phyloP scores from a whole-genome alignment of 2,797 vertebrate genomes.

The Acanthurus tractus region DNA sequence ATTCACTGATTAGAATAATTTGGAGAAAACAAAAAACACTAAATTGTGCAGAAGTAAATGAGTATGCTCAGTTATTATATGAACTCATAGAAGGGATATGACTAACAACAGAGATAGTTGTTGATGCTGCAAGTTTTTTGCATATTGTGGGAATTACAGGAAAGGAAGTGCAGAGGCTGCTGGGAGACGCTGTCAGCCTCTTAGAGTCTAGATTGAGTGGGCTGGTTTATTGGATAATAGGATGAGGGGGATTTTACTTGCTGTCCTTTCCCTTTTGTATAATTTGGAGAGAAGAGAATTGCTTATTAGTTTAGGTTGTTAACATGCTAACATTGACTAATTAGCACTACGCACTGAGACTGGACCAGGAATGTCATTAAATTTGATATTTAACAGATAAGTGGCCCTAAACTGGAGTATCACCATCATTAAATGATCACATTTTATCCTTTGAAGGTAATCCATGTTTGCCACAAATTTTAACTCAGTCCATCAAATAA shows the following conservation, averaged over 20 bases:
- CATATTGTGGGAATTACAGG: no score
- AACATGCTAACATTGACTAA: background rate
- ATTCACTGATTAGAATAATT: constrained; percentile 1
- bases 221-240: no score
- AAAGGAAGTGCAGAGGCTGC: no score
- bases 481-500: background rate
- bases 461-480: background rate
- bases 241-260: no score
- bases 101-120: no score
- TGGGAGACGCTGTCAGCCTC: background rate
- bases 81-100: background rate
- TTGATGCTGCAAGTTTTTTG: no score
- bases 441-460: background rate
- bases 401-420: background rate
- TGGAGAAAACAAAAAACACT: background rate
- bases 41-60: background rate
- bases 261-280: no score
- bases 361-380: background rate
- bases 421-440: background rate
- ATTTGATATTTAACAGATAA: background rate
- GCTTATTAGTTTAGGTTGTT: background rate
- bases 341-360: background rate
- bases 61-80: background rate
- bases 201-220: no score
- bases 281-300: no score